A percentile compares a stretch with the other conserved stretches of the same genome.
phyloP scores from a whole-genome alignment of 2,888 invertebrate species.

The Apamea anceps region DNA sequence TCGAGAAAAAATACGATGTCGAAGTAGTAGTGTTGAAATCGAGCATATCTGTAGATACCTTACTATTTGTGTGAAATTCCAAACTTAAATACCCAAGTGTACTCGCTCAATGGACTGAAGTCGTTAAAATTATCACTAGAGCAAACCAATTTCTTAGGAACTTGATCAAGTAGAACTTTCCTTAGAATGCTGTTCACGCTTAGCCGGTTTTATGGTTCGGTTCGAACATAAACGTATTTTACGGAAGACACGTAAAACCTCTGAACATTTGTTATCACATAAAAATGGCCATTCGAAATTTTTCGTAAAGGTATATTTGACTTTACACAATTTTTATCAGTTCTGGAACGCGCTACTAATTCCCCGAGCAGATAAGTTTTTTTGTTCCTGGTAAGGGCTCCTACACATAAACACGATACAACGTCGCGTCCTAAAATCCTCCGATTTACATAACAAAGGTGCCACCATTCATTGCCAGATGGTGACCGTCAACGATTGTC shows the following conservation, averaged over 20 bases:
- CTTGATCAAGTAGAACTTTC: constrained; percentile 64
- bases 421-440: fast-evolving
- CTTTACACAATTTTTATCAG: background rate
- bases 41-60: background rate
- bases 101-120: constrained; percentile 2
- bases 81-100: background rate
- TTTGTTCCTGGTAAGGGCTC: no score
- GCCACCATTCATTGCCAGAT: no score
- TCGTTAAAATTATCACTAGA: constrained; percentile 46
- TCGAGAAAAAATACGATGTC: background rate
- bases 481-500: no score
- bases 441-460: no score
- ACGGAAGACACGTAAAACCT: constrained; percentile 40
- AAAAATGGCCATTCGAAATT: constrained; percentile 20
- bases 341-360: background rate
- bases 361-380: no score
- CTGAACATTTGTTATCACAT: constrained; percentile 36
- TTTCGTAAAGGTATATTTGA: background rate
- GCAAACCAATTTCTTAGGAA: constrained; percentile 62
- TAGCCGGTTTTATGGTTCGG: constrained; percentile 66
- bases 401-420: background rate
- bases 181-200: constrained; percentile 59
- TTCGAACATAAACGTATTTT: constrained; percentile 65
- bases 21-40: background rate
- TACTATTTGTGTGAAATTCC: no score